Evolutionary conservation across 2,888 invertebrate species (phyloP).

Genomic region (Lycophotia porphyrea): DNA sequence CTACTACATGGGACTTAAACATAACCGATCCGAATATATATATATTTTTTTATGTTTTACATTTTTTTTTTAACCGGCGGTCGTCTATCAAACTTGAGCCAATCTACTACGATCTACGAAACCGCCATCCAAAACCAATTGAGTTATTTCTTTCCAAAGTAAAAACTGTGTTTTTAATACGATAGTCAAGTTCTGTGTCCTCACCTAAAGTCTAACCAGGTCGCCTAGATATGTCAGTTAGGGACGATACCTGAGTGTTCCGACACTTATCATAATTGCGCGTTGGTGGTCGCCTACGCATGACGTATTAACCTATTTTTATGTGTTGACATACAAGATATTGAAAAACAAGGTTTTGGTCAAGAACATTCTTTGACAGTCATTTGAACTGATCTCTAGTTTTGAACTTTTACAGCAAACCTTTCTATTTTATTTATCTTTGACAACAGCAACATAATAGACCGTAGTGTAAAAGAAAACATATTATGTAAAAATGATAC

Average conservation of each 20-base stretch:
- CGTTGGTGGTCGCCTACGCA: constrained; percentile 21
- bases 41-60: too few species aligned
- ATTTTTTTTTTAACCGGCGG: too few species aligned
- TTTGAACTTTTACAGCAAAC: background rate
- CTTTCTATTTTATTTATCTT: background rate
- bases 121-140: background rate
- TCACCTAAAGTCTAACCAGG: constrained; percentile 19
- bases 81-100: background rate
- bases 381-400: background rate
- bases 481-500: background rate
- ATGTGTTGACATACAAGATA: background rate
- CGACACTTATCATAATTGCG: constrained; percentile 39
- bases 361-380: background rate
- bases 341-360: background rate
- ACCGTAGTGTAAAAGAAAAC: background rate
- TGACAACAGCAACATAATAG: background rate
- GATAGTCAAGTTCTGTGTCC: constrained; percentile 5
- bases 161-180: background rate
- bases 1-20: too few species aligned
- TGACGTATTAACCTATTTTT: constrained; percentile 15
- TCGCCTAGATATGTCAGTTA: constrained; percentile 10
- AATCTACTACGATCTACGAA: background rate
- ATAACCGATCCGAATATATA: too few species aligned
- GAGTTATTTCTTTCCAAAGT: background rate
- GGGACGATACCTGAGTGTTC: constrained; percentile 13